phyloP scores from a whole-genome alignment of 2,797 vertebrate species.

The Phalloptychus januarius region DNA sequence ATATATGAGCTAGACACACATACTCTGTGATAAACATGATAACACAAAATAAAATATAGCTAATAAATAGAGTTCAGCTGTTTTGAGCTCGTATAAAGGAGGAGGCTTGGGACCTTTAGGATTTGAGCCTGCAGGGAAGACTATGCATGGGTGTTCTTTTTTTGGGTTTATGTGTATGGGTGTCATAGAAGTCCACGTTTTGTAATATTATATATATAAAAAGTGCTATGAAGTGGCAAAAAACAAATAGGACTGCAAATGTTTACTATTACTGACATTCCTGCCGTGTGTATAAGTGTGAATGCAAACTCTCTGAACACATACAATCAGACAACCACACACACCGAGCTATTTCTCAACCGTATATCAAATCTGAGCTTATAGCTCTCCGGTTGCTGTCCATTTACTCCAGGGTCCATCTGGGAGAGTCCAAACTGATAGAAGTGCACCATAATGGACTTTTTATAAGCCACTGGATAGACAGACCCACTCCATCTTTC shows the following conservation, averaged over 20 bases:
- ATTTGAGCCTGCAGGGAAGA: slow-evolving; percentile 69
- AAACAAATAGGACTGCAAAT: slow-evolving; percentile 19
- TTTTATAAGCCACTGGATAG: slow-evolving; percentile 78
- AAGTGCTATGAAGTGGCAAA: slow-evolving; percentile 44
- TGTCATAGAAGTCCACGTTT: slow-evolving; percentile 27
- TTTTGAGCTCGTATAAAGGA: slow-evolving; percentile 70
- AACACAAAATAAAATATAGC: slow-evolving; percentile 52
- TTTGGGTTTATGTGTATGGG: slow-evolving; percentile 16
- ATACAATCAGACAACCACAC: slow-evolving; percentile 22
- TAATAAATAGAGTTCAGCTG: slow-evolving; percentile 64
- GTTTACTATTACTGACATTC: slow-evolving; percentile 28
- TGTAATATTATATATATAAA: slow-evolving; percentile 43
- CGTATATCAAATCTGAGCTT: slow-evolving; percentile 74
- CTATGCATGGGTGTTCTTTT: slow-evolving; percentile 29
- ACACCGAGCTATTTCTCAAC: slow-evolving; percentile 54
- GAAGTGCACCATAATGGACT: slow-evolving; percentile 76
- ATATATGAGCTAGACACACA: slow-evolving; percentile 30
- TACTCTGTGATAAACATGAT: not conserved
- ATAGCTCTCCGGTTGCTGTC: slow-evolving; percentile 73
- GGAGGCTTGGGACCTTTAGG: slow-evolving; percentile 70
- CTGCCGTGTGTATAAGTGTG: slow-evolving; percentile 20
- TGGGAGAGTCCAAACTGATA: slow-evolving; percentile 77
- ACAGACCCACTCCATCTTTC: slow-evolving; percentile 71
- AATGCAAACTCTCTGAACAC: slow-evolving; percentile 33
- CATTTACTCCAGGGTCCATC: slow-evolving; percentile 76